Base-by-base conservation (phyloP, 2,797 vertebrate species). In the Catharus ustulatus region DNA sequence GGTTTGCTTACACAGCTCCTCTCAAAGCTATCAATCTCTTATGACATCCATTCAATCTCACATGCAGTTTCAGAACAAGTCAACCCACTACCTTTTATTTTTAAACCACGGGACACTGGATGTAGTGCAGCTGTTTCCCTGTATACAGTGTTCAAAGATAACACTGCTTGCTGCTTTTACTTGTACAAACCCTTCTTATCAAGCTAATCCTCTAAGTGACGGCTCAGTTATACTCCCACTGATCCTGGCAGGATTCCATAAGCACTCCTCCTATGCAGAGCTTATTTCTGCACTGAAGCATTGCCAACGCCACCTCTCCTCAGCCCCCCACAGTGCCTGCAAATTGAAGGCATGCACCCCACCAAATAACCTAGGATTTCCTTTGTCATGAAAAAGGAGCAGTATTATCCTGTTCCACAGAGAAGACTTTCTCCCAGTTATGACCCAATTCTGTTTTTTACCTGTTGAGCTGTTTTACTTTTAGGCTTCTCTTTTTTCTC, bases 401-500 rank as follows among this genome's bases (percentile, higher is more conserved):
- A 67, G 26, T 30, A 46, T 45, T 51, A 84, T 10, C 27, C 36
- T 1, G 1, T 34, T 55, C 23, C 72, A 84, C 26, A n/a, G 27
- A 77, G 54, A 42, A 42, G 7, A 49, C 27, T 72, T 54, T 2
- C 76, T 15, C 29, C 27, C 38, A 34, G 32, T 67, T 87, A 73
- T 0, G 1, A 76, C 24, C 10, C 21, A 17, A 51, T 77, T 91
- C 64, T 59, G 10, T 42, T 30, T 87, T 52, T 86, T 83, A 99
- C 99, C 98, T 99, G 99, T 71, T 99, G 99, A 59, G 99, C 99
- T 3, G 99, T 99, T 98, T 99, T 99, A 97, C 99, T 99, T 96
- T 99, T 99, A 69, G 99, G 99, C 85, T 99, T 99, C 79, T 99
- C 99, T 79, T 99, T 99, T 92, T 99, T 99, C 92, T 99, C 99